Base-by-base conservation (phyloP, 1,140 invertebrate species). In the Dendroctonus ponderosae region DNA sequence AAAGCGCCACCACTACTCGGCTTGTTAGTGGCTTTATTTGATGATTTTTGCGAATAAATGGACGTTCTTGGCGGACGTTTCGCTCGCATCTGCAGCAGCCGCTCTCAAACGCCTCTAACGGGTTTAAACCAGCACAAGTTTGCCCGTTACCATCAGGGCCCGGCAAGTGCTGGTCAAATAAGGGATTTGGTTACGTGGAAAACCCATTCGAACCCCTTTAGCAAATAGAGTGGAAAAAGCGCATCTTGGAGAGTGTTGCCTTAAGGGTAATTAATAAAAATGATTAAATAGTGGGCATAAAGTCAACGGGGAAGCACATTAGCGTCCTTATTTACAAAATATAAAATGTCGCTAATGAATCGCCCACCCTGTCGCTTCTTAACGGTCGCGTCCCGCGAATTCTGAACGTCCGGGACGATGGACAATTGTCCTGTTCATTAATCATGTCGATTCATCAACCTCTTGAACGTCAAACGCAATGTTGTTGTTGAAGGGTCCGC, bases 371-470 rank as follows among this genome's bases (percentile, higher is more conserved):
- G 50, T 15, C 9, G 50, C n/a, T 15, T 52, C 50, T 52, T 52
- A 14, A 52, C 50, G 44, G 44, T 11, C 12, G 50, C 44, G 44
- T 46, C 9, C 9, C 2, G 44, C 44, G 9, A 26, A 26, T 52
- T 52, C 37, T 52, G 50, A 26, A 26, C 26, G 26, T 9, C 37
- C 52, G 12, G 58, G 70, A 69, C 66, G 71, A 74, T 74, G 69
- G 73, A 70, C 76, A 75, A 77, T 77, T 77, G 76, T 77, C 70
- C 76, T 67, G 72, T 73, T 77, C 76, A 77, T 77, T 77, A 77
- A 77, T 77, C 76, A 77, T 72, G 69, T 63, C 73, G 73, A 72
- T 72, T 72, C 73, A 69, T 65, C 67, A 75, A 70, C 75, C 76
- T 77, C 75, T 74, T 75, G 72, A 67, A 74, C 71, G 76, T 77